Evolutionary conservation across 2,888 invertebrate genomes (phyloP).

Genomic region (Oxytorus armatus): DNA sequence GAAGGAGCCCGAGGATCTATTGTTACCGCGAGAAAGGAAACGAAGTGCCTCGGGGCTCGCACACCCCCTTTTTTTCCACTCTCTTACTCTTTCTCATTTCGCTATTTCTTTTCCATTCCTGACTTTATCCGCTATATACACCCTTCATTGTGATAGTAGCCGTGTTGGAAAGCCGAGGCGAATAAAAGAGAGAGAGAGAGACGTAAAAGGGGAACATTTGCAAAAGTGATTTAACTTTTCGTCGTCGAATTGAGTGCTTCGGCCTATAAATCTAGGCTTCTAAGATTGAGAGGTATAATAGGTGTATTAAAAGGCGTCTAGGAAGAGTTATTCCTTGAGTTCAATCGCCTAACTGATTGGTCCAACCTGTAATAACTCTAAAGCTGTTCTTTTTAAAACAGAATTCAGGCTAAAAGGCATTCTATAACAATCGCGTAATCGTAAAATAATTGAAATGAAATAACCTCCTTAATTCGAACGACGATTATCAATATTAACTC

Average conservation of each 20-base stretch:
- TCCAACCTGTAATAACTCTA: no score
- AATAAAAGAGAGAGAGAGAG: slow-evolving; percentile 8
- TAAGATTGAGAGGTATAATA: no score
- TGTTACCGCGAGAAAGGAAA: slow-evolving; percentile 47
- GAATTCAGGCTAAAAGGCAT: no score
- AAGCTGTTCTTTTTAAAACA: no score
- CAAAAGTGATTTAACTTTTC: slow-evolving; percentile 38
- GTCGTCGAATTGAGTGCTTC: not conserved
- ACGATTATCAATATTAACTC: no score
- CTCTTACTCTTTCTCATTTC: slow-evolving; percentile 13
- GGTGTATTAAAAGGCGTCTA: no score
- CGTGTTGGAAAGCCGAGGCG: not conserved
- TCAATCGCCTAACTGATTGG: no score
- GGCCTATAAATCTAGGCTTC: not conserved
- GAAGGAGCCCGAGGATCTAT: slow-evolving; percentile 21
- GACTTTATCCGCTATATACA: not conserved
- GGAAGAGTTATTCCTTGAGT: no score
- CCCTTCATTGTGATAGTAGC: slow-evolving; percentile 17
- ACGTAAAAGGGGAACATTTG: not conserved
- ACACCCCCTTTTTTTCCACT: slow-evolving; percentile 40
- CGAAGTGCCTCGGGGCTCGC: slow-evolving; percentile 30
- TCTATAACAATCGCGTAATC: no score
- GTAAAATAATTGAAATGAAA: no score
- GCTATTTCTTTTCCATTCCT: slow-evolving; percentile 21
- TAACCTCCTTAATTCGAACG: no score